phyloP scores from a whole-genome alignment of 2,797 vertebrate genomes.

The Tangara arthus region DNA sequence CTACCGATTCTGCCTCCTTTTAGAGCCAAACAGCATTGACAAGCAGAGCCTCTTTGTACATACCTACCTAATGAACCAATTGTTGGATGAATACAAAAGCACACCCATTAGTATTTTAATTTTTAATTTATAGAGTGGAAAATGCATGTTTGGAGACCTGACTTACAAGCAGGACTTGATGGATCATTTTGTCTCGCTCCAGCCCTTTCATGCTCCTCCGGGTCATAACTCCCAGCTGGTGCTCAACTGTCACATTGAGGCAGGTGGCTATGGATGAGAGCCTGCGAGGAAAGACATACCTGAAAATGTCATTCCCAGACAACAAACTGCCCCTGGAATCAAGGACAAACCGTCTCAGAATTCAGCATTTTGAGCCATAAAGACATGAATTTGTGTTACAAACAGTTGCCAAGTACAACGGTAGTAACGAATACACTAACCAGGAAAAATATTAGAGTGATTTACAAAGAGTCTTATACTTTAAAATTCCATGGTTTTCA shows the following conservation, averaged over 20 bases:
- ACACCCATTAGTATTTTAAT: conserved; percentile 49
- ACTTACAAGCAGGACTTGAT: conserved; percentile 37
- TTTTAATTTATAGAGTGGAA: conserved; percentile 56
- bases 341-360: not conserved
- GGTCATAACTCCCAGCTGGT: conserved; percentile 54
- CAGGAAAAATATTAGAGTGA: not conserved
- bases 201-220: not conserved
- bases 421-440: not conserved
- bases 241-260: conserved; percentile 32
- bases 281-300: conserved; percentile 15
- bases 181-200: conserved; percentile 26
- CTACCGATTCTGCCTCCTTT: conserved; percentile 50
- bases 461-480: not conserved
- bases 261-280: conserved; percentile 5
- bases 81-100: conserved; percentile 49
- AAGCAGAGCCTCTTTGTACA: conserved; percentile 62
- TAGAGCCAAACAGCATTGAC: conserved; percentile 51
- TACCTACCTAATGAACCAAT: conserved; percentile 57
- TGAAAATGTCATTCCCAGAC: conserved; percentile 27
- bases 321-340: not conserved
- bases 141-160: conserved; percentile 43
- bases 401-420: not conserved
- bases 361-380: not conserved
- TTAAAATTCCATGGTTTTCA: not conserved
- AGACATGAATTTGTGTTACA: not conserved